Evolutionary conservation across 2,113 vertebrate genomes (phyloP).

Genomic region (Tragelaphus strepsiceros): DNA sequence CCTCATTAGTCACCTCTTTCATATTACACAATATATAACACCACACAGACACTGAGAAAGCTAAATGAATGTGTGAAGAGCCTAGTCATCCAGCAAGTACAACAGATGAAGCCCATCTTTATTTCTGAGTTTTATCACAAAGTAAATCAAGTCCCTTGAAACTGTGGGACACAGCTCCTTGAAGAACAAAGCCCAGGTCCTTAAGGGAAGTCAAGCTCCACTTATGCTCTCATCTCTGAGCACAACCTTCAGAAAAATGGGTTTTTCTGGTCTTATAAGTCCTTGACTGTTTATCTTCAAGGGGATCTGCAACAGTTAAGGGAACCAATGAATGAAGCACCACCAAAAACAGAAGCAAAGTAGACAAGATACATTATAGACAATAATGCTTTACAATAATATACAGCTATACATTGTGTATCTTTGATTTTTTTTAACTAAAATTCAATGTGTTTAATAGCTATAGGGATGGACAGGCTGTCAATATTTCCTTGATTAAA

Average conservation of each 20-base stretch:
- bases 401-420: neutral
- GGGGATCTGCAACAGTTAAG: constrained; percentile 16
- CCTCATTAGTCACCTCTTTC: neutral
- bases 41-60: neutral
- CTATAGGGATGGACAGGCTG: neutral
- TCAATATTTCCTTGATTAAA: neutral
- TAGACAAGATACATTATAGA: neutral
- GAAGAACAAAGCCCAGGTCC: neutral
- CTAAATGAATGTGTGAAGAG: neutral
- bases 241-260: constrained; percentile 60
- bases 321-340: neutral
- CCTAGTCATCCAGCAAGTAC: fast-evolving
- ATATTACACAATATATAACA: too few relatives aligned
- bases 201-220: neutral
- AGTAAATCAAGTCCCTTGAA: constrained; percentile 31
- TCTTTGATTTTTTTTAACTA: neutral
- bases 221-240: neutral
- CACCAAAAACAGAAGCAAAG: neutral
- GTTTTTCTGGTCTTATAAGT: constrained; percentile 45
- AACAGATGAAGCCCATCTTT: neutral
- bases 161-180: neutral
- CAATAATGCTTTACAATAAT: neutral
- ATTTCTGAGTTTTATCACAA: neutral
- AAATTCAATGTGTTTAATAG: neutral
- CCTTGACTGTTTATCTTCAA: constrained; percentile 26